These are phyloP conservation scores for Dasysyrphus albostriatus DNA, from an alignment of 2,888 invertebrate species.

Conservation along the genomic window DNA sequence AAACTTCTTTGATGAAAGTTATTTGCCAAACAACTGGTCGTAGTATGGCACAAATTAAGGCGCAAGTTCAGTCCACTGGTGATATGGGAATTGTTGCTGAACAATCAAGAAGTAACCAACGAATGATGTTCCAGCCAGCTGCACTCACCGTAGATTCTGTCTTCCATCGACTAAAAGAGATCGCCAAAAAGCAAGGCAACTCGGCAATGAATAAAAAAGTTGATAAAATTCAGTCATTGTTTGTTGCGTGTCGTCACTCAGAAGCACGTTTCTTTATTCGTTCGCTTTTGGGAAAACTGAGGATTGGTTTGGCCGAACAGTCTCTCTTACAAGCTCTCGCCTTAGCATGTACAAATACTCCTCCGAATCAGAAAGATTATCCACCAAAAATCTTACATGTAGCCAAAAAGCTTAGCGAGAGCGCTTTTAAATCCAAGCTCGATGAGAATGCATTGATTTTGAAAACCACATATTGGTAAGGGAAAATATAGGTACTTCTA, in stretches of 20 bases:
- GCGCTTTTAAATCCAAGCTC: slow-evolving; percentile 89
- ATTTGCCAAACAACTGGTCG: slow-evolving; percentile 95
- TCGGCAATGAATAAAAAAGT: slow-evolving; percentile 93
- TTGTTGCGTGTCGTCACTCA: slow-evolving; percentile 94
- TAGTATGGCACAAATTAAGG: slow-evolving; percentile 92
- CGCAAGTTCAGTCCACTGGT: slow-evolving; percentile 86
- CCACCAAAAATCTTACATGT: slow-evolving; percentile 88
- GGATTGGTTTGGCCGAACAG: slow-evolving; percentile 98
- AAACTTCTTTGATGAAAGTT: slow-evolving; percentile 96
- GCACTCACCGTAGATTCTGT: slow-evolving; percentile 90
- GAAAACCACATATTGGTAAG: slow-evolving; percentile 96
- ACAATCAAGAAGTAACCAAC: slow-evolving; percentile 92
- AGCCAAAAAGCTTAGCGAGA: slow-evolving; percentile 87
- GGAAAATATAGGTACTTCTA: background rate
- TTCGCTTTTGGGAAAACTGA: slow-evolving; percentile 95
- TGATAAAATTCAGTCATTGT: slow-evolving; percentile 94
- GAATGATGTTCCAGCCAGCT: slow-evolving; percentile 94
- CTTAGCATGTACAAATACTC: slow-evolving; percentile 91
- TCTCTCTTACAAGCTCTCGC: slow-evolving; percentile 96
- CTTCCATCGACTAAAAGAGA: slow-evolving; percentile 92
- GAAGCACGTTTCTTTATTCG: slow-evolving; percentile 96
- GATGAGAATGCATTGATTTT: slow-evolving; percentile 91
- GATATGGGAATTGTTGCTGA: slow-evolving; percentile 97
- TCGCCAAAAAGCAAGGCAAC: slow-evolving; percentile 93
- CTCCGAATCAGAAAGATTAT: slow-evolving; percentile 86